Base-by-base conservation (phyloP, 1,140 invertebrate genomes). In the Cherax destructor region DNA sequence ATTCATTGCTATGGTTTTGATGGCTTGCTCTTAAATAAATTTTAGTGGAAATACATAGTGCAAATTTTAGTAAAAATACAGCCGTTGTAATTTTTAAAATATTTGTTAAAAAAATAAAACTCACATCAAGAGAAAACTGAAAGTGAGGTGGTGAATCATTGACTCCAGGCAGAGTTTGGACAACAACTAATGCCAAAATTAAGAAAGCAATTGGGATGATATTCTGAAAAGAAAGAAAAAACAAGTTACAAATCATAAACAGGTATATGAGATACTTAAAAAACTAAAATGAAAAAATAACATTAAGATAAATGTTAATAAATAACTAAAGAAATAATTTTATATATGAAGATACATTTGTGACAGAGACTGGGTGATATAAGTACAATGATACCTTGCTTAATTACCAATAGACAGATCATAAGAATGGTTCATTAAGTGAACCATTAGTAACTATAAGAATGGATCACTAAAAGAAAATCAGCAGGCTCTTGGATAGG, bases 151-250 rank as follows among this genome's bases (percentile, higher is more conserved):
- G 92, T 24, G 93, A 86, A 91, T 93, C 91, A 69, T 93, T 93
- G 18, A 93, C 92, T 30, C 92, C 93, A 74, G 94, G 94, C 41
- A 94, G 79, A 6, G 93, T 94, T 83, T 92, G 86, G 6, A 93
- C 87, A 56, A 93, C 93, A 24, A 93, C 56, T n/a, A 94, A 78
- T 13, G 93, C 92, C 69, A 94, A 72, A 56, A 93, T 92, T 13
- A 94, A 78, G 86, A 94, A 94, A n/a, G 92, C 65, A 21, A 94
- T 91, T 47, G 94, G 94, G 56, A 94, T 93, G 11, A 93, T 21
- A 61, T 94, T 91, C 93, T 94, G 94, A 0, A 24, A 93, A 83
- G n/a, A 93, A 90, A 65, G 61, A 5, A 65, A 21, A 59, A 65
- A 4, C 74, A 61, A 21, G n/a, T 77, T n/a, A 49, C 52, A 21